Evolutionary conservation across 2,888 invertebrate genomes (phyloP), one percentile per base, ranked within the genome.

Genomic region (Ephialtes manifestator): DNA sequence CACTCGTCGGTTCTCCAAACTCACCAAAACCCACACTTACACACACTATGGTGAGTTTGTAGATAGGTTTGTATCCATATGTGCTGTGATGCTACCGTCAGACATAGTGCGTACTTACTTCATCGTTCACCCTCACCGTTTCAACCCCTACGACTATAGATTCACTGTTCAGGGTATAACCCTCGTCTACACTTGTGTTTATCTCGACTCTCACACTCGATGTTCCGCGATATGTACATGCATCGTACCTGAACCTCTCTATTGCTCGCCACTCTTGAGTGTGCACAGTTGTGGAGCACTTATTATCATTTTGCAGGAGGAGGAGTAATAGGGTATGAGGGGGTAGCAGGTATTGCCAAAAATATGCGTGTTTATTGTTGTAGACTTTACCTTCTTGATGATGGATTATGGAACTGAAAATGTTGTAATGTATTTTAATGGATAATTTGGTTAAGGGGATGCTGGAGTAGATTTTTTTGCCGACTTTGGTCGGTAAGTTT

Each of bases 1-100:
- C 39, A 58, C 58, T 74, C 60, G 58, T 74, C 72, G 60, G n/a
- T 74, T 74, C 58, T 74, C 72, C 58, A 58, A 74, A 74, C 35
- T 65, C 20, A n/a, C 18, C 18, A 10, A 18, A 39, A 20, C 39
- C 3, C 39, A 39, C 20, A 18, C 39, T 0, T 18, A 31, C 39
- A 2, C n/a, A n/a, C n/a, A 20, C 4, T 1, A n/a, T 10, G 11
- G 39, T 2, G 11, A 65, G 39, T 8, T 3, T 39, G 65, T 1
- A 18, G 8, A 20, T 18, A 43, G 35, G 65, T 65, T 65, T 65
- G 39, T 7, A 65, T 3, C 11, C 7, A 5, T 60, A 18, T 35
- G 18, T 55, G 51, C 5, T 13, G 60, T 13, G 60, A 31, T 28
- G 18, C 4, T 35, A 35, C 35, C 5, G 31, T 7, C 39, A 35